A percentile compares a stretch with the other conserved stretches of the same genome.
Conservation (phyloP, 2,113 vertebrate species). For the Prunella himalayana region DNA sequence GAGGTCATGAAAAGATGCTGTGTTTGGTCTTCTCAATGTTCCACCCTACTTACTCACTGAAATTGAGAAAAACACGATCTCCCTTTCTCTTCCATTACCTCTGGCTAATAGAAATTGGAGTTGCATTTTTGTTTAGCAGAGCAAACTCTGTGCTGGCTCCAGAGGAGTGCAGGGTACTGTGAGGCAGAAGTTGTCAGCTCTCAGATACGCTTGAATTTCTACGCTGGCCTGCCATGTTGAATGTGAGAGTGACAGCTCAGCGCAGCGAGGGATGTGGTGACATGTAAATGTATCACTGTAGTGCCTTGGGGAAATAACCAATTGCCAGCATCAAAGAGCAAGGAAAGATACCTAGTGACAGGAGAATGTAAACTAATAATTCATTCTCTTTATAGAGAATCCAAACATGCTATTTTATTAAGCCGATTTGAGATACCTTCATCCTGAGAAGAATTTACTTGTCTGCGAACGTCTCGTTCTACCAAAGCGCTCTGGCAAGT, state of each 20-base stretch:
- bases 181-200: neutral
- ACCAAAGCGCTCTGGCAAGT: neutral
- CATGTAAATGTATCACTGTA: neutral
- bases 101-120: neutral
- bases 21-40: neutral
- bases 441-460: constrained; percentile 8
- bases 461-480: accelerated
- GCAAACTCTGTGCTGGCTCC: neutral
- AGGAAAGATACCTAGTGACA: constrained; percentile 25
- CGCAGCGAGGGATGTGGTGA: neutral
- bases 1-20: neutral
- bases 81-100: neutral
- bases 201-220: neutral
- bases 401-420: constrained; percentile 40
- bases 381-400: constrained; percentile 56
- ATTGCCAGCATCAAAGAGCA: constrained; percentile 51
- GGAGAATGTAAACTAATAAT: constrained; percentile 53
- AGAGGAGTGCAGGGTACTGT: neutral
- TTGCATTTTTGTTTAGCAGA: neutral
- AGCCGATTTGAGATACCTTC: constrained; percentile 19
- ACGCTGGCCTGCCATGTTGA: neutral
- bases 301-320: constrained; percentile 38
- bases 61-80: neutral
- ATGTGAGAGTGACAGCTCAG: constrained; percentile 7
- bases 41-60: neutral